These are phyloP conservation scores for Drymonia ruficornis DNA, from an alignment of 2,888 invertebrate species.

Conservation along the genomic window DNA sequence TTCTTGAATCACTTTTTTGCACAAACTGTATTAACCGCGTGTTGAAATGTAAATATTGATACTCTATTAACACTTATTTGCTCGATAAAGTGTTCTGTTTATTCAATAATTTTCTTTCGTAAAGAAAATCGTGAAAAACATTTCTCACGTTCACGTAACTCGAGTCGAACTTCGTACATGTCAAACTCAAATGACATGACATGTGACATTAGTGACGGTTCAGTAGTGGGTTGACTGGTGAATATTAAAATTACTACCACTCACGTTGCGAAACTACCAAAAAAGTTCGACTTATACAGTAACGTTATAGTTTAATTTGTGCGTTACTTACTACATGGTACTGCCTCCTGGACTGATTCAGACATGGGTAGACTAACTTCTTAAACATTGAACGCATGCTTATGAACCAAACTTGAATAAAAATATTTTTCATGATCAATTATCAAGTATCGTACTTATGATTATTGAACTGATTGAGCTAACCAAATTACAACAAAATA, in stretches of 20 bases:
- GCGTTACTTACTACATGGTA: no score
- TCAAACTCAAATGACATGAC: conserved; percentile 17
- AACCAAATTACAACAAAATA: no score
- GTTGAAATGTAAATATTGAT: not conserved
- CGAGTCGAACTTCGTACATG: conserved; percentile 17
- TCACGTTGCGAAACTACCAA: no score
- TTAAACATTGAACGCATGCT: no score
- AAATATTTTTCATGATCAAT: no score
- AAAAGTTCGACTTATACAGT: no score
- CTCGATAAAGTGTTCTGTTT: conserved; percentile 15
- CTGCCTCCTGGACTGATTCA: no score
- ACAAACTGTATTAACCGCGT: not conserved
- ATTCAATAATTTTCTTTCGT: conserved; percentile 34
- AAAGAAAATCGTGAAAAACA: conserved; percentile 32
- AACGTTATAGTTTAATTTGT: no score
- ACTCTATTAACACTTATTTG: not conserved
- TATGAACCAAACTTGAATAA: no score
- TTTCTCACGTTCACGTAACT: conserved; percentile 19
- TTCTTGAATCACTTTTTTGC: not conserved
- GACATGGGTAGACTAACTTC: no score
- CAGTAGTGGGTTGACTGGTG: not conserved
- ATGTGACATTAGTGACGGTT: conserved; percentile 7
- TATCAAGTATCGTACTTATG: no score
- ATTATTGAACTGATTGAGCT: no score
- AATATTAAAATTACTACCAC: not conserved